Evolutionary conservation across 1,140 invertebrate species (phyloP), one percentile per base, ranked within the genome.

Genomic region (Riptortus pedestris): DNA sequence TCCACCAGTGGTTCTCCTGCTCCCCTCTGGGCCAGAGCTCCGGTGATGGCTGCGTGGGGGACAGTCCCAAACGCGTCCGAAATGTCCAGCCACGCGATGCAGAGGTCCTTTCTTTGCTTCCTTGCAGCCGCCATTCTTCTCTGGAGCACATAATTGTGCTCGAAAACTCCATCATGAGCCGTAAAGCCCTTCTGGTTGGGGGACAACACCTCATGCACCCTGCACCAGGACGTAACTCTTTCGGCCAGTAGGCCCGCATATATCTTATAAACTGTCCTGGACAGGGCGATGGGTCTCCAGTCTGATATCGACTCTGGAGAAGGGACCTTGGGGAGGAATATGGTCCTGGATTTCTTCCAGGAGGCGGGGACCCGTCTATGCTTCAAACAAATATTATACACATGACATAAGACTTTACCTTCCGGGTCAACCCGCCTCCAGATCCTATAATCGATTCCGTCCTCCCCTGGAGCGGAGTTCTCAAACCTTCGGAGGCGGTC

Each of bases 251-350:
- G 45, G 0, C 70, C 70, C 0, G 71, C 65, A 28, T 73, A 74
- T 5, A 75, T 64, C 33, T 75, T 75, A 0, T 68, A 68, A 1
- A 70, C 65, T 1, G 70, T 71, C 18, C 70, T 66, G 9, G 69
- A 66, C 14, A 75, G 67, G 0, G 72, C 65, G 0, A 76, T 69
- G 0, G 73, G 73, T 14, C 72, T 59, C 73, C 73, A 76, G 57
- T 75, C 75, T 3, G 38, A 31, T 0, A 71, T 52, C 28, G 72
- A 66, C 9, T 64, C 64, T 9, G 47, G 20, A 28, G 68, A 66
- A 1, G 71, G 70, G 16, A 73, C 72, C 24, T 76, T 75, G 27
- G 70, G 67, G 5, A 74, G 62, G 0, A 75, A 66, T 0, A 75
- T 66, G 5, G 72, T 75, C 1, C 3, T 65, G 9, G 70, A 66